These are phyloP conservation scores for Aurelia sp. DNA, from an alignment of 30 jellyfish, hydroid and myxozoan species.

Conservation along the genomic window DNA sequence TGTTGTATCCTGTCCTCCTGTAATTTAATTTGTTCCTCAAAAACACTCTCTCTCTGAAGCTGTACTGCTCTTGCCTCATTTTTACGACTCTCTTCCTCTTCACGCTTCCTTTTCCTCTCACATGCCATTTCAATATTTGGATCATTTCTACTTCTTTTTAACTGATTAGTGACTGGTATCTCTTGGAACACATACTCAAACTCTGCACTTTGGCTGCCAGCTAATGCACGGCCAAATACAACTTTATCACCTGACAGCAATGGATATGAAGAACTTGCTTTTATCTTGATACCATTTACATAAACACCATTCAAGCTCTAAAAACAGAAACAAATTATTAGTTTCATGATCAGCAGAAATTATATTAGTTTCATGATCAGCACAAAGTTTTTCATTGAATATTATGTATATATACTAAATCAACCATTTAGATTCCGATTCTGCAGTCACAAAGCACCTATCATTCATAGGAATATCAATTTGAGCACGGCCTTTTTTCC, in stretches of 20 bases:
- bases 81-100: not conserved
- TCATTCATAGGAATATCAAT: no score
- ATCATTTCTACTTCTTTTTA: constrained; percentile 23
- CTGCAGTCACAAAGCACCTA: no score
- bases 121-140: not conserved
- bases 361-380: no score
- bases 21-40: constrained; percentile 72
- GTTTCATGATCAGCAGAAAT: no score
- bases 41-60: not conserved
- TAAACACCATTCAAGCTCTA: constrained; percentile 96
- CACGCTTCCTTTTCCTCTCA: constrained; percentile 14
- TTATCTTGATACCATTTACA: constrained; percentile 73
- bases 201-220: constrained; percentile 67
- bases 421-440: no score
- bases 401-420: no score
- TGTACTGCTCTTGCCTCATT: not conserved
- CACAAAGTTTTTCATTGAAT: no score
- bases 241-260: constrained; percentile 78
- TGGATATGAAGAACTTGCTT: constrained; percentile 67
- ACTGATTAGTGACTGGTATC: constrained; percentile 4
- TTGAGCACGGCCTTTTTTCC: no score
- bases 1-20: constrained; percentile 73
- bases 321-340: not conserved
- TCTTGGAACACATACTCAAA: constrained; percentile 89
- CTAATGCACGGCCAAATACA: constrained; percentile 92